phyloP scores from a whole-genome alignment of 2,888 invertebrate genomes.

The Beris chalybata region DNA sequence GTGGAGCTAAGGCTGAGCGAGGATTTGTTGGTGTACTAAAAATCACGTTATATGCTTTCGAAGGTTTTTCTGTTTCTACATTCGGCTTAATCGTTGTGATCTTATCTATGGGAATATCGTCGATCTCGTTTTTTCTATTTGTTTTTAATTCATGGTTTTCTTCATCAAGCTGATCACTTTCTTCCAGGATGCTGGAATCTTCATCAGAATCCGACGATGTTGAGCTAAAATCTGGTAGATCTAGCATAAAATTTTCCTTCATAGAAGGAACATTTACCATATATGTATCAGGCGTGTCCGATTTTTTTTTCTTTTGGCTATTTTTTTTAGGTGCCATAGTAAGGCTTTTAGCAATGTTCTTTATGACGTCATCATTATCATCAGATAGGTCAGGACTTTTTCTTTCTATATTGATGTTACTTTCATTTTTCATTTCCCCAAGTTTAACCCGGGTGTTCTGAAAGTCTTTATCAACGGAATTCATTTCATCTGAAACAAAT shows the following conservation, averaged over 20 bases:
- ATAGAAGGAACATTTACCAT: not conserved
- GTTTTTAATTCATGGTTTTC: not conserved
- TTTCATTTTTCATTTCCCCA: not conserved
- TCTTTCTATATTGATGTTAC: not conserved
- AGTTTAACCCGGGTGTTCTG: not conserved
- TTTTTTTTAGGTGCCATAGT: not conserved
- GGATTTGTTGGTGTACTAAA: slow-evolving; percentile 14
- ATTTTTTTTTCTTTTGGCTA: slow-evolving; percentile 6
- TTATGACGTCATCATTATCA: slow-evolving; percentile 23
- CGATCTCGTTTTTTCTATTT: not conserved
- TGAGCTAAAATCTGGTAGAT: not conserved
- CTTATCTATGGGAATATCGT: slow-evolving; percentile 21
- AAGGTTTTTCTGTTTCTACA: not conserved
- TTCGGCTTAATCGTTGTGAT: slow-evolving; percentile 6
- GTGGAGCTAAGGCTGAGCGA: not conserved
- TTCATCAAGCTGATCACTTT: slow-evolving; percentile 24
- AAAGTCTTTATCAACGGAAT: not conserved
- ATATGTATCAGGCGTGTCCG: not conserved
- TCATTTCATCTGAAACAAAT: too few relatives aligned
- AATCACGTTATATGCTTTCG: slow-evolving; percentile 7
- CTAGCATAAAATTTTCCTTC: not conserved
- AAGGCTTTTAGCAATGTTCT: slow-evolving; percentile 14
- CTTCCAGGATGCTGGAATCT: slow-evolving; percentile 22
- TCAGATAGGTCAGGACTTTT: not conserved
- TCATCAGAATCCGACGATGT: slow-evolving; percentile 21